These are phyloP conservation scores for Leptosomus discolor DNA, from an alignment of 2,113 vertebrate genomes.

Conservation along the genomic window DNA sequence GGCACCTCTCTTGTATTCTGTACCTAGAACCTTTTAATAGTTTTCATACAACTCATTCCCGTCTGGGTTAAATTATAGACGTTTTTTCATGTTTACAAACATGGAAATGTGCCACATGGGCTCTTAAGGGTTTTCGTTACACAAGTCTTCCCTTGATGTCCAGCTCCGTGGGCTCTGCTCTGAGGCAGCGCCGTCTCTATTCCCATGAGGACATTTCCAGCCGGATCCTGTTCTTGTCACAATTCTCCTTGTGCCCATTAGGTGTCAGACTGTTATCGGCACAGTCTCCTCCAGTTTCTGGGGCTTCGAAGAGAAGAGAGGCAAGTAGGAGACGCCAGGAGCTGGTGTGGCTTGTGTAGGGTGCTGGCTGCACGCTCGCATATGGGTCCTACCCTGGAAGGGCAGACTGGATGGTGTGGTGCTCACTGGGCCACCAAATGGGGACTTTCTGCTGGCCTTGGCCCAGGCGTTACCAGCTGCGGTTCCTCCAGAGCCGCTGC, in stretches of 20 bases:
- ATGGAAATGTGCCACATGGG: background rate
- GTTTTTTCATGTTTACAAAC: background rate
- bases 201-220: background rate
- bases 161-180: background rate
- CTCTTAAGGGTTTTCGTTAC: background rate
- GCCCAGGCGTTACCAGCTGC: background rate
- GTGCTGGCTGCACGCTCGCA: fast-evolving
- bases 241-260: slow-evolving; percentile 43
- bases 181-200: background rate
- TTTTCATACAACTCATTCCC: background rate
- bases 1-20: background rate
- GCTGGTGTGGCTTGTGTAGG: background rate
- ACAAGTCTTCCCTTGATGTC: background rate
- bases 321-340: background rate
- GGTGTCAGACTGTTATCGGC: slow-evolving; percentile 55
- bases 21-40: background rate
- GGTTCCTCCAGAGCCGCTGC: background rate
- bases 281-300: background rate
- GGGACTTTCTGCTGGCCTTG: background rate
- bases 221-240: background rate
- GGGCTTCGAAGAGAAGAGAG: background rate
- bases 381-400: background rate
- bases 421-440: background rate
- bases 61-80: background rate
- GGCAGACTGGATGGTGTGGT: background rate